Evolutionary conservation across 2,113 vertebrate genomes (phyloP).

Genomic region (Hirundichthys speculiger): DNA sequence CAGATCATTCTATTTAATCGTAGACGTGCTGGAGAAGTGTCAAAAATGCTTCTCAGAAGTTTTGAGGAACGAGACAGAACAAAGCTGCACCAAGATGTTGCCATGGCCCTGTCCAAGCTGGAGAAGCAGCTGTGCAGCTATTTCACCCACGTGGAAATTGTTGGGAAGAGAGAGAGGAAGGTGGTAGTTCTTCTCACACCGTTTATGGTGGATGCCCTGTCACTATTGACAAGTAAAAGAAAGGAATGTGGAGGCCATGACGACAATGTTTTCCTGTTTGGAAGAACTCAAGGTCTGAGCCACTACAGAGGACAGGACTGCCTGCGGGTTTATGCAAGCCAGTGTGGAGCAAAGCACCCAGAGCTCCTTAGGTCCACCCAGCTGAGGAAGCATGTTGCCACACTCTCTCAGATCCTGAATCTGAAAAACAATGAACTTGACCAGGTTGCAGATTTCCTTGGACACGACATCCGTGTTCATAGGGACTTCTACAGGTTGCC

Average conservation of each 20-base stretch:
- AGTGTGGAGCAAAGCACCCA: constrained; percentile 36
- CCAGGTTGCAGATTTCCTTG: constrained; percentile 26
- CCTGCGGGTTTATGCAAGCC: constrained; percentile 8
- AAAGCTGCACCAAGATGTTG: neutral
- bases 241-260: constrained; percentile 20
- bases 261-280: constrained; percentile 41
- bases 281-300: constrained; percentile 27
- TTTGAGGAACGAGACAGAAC: neutral
- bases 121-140: neutral
- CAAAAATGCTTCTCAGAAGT: neutral
- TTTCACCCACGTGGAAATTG: neutral
- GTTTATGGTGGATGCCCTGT: neutral
- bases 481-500: constrained; percentile 2
- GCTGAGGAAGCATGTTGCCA: constrained; percentile 5
- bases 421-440: constrained; percentile 31
- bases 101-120: neutral
- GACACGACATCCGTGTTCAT: constrained; percentile 23
- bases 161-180: neutral
- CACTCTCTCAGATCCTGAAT: constrained; percentile 25
- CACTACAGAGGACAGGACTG: constrained; percentile 31
- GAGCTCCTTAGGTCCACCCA: constrained; percentile 7
- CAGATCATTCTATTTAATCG: neutral
- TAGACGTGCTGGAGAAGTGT: neutral
- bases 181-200: neutral
- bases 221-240: constrained; percentile 7